Conservation (phyloP, 2,888 invertebrate genomes). For the Hylaea fasciaria region DNA sequence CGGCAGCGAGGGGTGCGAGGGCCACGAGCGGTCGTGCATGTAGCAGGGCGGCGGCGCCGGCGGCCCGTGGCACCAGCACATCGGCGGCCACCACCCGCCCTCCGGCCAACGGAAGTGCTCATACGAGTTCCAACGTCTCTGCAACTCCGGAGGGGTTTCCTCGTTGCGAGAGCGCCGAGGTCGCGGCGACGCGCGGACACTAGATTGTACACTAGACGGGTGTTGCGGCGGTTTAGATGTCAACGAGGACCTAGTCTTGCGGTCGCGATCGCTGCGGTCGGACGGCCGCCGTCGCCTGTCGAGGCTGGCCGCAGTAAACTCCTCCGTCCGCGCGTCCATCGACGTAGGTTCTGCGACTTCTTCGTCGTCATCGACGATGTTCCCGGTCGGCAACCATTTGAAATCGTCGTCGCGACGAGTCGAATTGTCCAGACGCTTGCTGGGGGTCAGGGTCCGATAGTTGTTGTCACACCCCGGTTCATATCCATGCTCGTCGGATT, state of each 20-base stretch:
- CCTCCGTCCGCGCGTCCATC: slow-evolving; percentile 65
- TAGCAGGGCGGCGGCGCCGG: slow-evolving; percentile 77
- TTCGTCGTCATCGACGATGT: slow-evolving; percentile 66
- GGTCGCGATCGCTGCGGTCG: slow-evolving; percentile 86
- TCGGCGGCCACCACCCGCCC: slow-evolving; percentile 77
- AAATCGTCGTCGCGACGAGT: slow-evolving; percentile 88
- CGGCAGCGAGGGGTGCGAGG: slow-evolving; percentile 78
- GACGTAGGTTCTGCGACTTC: slow-evolving; percentile 59
- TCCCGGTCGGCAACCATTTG: slow-evolving; percentile 86
- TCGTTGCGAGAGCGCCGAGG: slow-evolving; percentile 71
- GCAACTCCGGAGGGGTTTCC: slow-evolving; percentile 74
- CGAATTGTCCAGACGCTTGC: slow-evolving; percentile 81
- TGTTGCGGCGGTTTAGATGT: slow-evolving; percentile 81
- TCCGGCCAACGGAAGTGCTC: slow-evolving; percentile 87
- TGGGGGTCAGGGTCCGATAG: slow-evolving; percentile 81
- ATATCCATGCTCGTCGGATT: slow-evolving; percentile 76
- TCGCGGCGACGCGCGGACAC: slow-evolving; percentile 73
- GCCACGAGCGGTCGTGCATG: slow-evolving; percentile 80
- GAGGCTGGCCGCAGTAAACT: slow-evolving; percentile 79
- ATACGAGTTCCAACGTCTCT: slow-evolving; percentile 82
- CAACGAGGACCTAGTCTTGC: slow-evolving; percentile 86
- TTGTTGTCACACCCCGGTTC: slow-evolving; percentile 86
- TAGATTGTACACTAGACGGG: slow-evolving; percentile 53
- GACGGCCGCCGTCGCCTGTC: slow-evolving; percentile 83
- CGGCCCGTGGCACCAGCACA: slow-evolving; percentile 80